Base-by-base conservation (phyloP, 2,888 invertebrate genomes). In the Keiferia lycopersicella region DNA sequence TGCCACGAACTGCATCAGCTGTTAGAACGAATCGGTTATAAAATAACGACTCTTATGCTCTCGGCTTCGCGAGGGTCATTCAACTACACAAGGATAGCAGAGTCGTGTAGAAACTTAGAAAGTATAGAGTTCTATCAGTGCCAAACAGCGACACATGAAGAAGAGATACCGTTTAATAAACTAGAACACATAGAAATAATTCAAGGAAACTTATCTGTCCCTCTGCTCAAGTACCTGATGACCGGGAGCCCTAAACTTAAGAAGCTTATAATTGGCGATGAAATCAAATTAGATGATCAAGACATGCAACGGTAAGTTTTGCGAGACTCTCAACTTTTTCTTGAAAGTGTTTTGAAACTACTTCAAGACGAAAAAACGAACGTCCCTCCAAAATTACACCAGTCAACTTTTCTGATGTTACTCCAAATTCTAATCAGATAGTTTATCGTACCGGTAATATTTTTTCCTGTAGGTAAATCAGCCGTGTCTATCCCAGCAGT, bases 71-170 rank as follows among this genome's bases (percentile, higher is more conserved):
- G 80, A 0, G 94, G 94, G 0, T 92, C 92, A 8, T 86, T 94
- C 67, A 94, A 94, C 70, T 88, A 94, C 65, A 93, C 93, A 6
- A 90, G 92, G 70, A 87, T 94, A 79, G 93, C 93, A 14, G 91
- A 93, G 64, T 86, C 92, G 1, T 94, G 94, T 67, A 93, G 94
- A 10, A 92, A 93, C 69, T 78, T 95, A 41, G 87, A 92, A 64
- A 93, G 93, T 67, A 79, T 95, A 67, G 95, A 95, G 75, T 94
- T 94, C 73, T 95, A 94, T 73, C 94, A 94, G 81, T 93, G 95
- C 78, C 94, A 94, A 63, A 92, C 94, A 2, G 85, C 93, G 14
- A 93, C 93, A 7, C 93, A 93, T 75, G 86, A 91, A 68, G 87
- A 91, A 68, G 90, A 93, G 76, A 84, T 91, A 66, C 88, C 93